These are phyloP conservation scores for Neodiprion fabricii DNA, from an alignment of 1,140 invertebrate species.

Conservation along the genomic window DNA sequence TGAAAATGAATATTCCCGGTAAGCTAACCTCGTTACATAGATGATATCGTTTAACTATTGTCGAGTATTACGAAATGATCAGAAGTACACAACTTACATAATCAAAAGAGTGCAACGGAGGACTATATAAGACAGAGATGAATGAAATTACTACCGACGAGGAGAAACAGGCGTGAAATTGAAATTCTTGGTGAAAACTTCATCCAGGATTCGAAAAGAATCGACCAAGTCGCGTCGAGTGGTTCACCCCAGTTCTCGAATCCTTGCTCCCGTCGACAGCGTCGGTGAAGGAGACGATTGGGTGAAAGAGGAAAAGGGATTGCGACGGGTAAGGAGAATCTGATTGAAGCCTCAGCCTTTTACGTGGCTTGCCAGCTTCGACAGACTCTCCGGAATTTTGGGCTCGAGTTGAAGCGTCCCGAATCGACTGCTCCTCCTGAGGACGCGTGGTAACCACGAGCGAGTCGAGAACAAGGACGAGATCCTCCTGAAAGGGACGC, in stretches of 20 bases:
- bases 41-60: background rate
- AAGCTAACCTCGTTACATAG: background rate
- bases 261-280: background rate
- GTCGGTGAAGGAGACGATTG: background rate
- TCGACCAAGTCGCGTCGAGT: background rate
- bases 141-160: background rate
- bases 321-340: background rate
- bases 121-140: background rate
- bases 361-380: conserved; percentile 1
- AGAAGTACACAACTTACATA: background rate
- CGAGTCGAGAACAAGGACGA: background rate
- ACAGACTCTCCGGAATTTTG: background rate
- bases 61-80: background rate
- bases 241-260: background rate
- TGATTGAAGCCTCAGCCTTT: conserved; percentile 7
- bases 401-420: background rate
- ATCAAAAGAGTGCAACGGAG: background rate
- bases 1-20: too few species aligned
- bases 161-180: conserved; percentile 4
- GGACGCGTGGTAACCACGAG: too few species aligned
- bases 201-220: background rate
- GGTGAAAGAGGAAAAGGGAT: background rate
- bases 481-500: background rate
- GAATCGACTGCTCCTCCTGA: too few species aligned
- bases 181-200: conserved; percentile 1